Percentiles rank a stretch among this genome's conserved stretches.
Conservation (phyloP, 2,888 invertebrate species). For the Oligia strigilis region DNA sequence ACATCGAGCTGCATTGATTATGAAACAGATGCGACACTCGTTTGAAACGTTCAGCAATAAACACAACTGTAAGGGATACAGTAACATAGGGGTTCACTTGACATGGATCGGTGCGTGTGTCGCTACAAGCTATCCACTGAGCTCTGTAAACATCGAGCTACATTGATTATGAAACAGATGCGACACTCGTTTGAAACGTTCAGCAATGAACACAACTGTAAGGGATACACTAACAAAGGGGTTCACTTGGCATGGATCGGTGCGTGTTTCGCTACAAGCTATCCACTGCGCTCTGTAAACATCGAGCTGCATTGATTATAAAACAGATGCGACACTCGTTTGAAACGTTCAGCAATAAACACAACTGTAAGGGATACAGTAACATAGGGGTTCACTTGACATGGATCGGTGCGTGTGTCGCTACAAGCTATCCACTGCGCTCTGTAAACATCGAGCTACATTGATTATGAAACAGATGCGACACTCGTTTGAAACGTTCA, state of each 20-base stretch:
- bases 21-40: slow-evolving; percentile 51
- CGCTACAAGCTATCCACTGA: slow-evolving; percentile 67
- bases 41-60: background rate
- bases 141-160: slow-evolving; percentile 66
- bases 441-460: slow-evolving; percentile 68
- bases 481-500: background rate
- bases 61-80: slow-evolving; percentile 64
- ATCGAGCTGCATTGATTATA: slow-evolving; percentile 50
- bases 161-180: slow-evolving; percentile 67
- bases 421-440: slow-evolving; percentile 66
- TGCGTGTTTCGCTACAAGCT: slow-evolving; percentile 63
- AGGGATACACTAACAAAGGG: slow-evolving; percentile 75
- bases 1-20: slow-evolving; percentile 66
- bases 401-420: slow-evolving; percentile 63
- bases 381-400: slow-evolving; percentile 76
- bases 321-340: too few relatives aligned
- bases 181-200: background rate
- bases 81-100: slow-evolving; percentile 76
- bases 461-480: background rate
- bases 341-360: background rate
- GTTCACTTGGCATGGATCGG: slow-evolving; percentile 72
- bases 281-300: slow-evolving; percentile 68
- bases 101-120: slow-evolving; percentile 65
- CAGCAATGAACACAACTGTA: slow-evolving; percentile 45
- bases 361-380: slow-evolving; percentile 66